Evolutionary conservation across 2,113 vertebrate genomes (phyloP), one percentile per base, ranked within the genome.

Genomic region (Hemicordylus capensis): DNA sequence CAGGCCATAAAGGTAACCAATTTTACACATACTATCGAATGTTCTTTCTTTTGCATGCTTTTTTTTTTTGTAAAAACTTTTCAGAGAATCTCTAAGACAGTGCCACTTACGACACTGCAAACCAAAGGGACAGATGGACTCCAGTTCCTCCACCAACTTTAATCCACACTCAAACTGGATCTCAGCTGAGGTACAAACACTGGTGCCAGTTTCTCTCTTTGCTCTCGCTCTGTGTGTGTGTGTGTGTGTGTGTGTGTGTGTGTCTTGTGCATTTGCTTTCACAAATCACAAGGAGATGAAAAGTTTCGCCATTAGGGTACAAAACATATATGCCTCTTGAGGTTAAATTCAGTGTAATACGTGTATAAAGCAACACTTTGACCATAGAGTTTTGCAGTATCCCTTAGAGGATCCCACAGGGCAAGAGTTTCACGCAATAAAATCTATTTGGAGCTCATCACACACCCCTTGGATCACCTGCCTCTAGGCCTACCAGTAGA

Each of bases 401-500:
- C 91, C 84, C 96, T 93, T 95, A 96, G 92, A 94, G 92, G 90
- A 95, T 94, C 96, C 95, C 96, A 96, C 91, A 91, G 95, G 90
- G 94, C 93, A 95, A 94, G 92, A 94, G 92, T 90, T 96, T 95
- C 89, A 89, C 94, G 93, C 92, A 95, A 92, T 90, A 94, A 96
- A 94, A 96, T 91, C 95, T 96, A 94, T 89, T 93, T 51, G 83
- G 86, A 91, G 90, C 94, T 95, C 94, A 96, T 91, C 93, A 95
- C 87, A 96, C 89, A 95, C 97, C 94, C 96, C 89, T 93, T 93
- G 94, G 96, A 92, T 95, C 88, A 92, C 93, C 96, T 98, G 97
- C 96, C 98, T 97, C 96, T 95, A 98, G 97, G 97, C 97, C 98
- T 98, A 97, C 94, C 97, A 96, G 97, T 98, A 94, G 51, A 97